These are phyloP conservation scores for Diachasmimorpha longicaudata DNA, from an alignment of 1,140 invertebrate species.

Conservation along the genomic window DNA sequence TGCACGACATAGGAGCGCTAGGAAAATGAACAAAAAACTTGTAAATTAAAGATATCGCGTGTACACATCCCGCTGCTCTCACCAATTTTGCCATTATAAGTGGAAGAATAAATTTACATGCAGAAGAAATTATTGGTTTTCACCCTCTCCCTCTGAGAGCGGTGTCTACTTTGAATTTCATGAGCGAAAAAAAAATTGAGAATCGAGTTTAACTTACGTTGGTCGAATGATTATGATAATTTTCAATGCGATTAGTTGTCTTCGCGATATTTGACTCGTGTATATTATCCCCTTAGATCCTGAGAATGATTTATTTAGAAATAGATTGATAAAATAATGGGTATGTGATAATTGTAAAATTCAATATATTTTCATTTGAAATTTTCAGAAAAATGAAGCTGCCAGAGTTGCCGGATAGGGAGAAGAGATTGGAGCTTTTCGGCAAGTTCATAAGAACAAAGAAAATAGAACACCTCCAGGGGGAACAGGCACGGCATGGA, in stretches of 20 bases:
- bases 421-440: slow-evolving; percentile 71
- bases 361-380: not conserved
- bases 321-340: no score
- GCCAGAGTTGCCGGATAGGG: slow-evolving; percentile 61
- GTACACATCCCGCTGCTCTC: not conserved
- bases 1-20: not conserved
- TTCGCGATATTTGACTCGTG: not conserved
- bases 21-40: not conserved
- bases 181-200: not conserved
- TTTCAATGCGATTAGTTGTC: not conserved
- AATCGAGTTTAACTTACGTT: not conserved
- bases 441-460: slow-evolving; percentile 81
- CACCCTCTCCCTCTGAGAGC: not conserved
- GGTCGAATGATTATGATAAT: no score
- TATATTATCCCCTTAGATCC: no score
- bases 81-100: not conserved
- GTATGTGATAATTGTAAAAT: not conserved
- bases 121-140: not conserved
- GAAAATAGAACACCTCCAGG: slow-evolving; percentile 72
- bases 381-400: slow-evolving; percentile 64
- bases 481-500: slow-evolving; percentile 60
- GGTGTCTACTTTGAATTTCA: not conserved
- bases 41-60: not conserved
- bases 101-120: not conserved
- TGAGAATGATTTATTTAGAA: no score